A percentile compares a stretch with the other conserved stretches of the same genome.
Conservation (phyloP, 2,797 vertebrate species). For the Propithecus perrieri region DNA sequence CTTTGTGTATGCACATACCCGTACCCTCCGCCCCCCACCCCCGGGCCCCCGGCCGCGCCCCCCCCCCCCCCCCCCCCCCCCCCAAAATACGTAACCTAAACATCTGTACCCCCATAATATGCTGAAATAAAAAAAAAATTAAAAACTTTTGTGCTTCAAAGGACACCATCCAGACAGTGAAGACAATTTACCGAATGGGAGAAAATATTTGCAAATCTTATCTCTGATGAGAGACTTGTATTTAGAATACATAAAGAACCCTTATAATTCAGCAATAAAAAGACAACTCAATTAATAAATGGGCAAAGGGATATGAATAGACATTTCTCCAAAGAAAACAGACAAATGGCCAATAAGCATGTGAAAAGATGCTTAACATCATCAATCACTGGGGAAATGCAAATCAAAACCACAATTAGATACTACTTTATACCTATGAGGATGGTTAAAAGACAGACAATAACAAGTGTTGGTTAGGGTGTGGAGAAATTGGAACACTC, state of each 20-base stretch:
- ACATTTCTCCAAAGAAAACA: neutral
- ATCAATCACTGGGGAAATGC: neutral
- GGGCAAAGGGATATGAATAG: neutral
- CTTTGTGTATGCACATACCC: too few species aligned
- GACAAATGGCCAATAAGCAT: neutral
- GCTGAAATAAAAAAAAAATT: neutral
- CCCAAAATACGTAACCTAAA: too few species aligned
- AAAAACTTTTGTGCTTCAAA: neutral
- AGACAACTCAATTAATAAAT: neutral
- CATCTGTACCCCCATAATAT: too few species aligned
- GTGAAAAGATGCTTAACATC: neutral
- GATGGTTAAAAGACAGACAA: neutral
- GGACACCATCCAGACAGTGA: neutral
- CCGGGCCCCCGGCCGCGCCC: too few species aligned
- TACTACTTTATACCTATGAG: neutral
- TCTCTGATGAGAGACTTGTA: neutral
- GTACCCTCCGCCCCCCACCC: too few species aligned
- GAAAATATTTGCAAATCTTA: neutral
- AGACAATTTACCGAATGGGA: neutral
- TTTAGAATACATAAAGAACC: neutral
- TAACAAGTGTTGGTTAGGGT: neutral
- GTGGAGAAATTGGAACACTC: neutral
- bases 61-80: too few species aligned
- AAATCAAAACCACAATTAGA: neutral
- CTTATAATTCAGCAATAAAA: neutral